phyloP scores from a whole-genome alignment of 2,113 vertebrate species.

The Scolopax mira region DNA sequence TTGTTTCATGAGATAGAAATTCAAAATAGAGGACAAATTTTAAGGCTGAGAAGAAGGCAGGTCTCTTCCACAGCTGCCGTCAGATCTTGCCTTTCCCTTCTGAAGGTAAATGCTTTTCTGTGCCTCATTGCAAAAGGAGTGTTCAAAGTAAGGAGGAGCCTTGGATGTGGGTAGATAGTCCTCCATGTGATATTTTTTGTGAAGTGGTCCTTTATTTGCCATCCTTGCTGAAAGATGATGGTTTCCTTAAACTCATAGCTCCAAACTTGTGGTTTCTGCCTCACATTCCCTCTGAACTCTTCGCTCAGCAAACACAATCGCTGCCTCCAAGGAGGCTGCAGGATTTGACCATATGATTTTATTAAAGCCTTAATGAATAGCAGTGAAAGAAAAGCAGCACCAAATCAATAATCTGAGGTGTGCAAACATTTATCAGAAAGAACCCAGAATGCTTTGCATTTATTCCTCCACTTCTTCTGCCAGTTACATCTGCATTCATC shows the following conservation, averaged over 20 bases:
- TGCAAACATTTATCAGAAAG: background rate
- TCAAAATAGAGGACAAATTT: background rate
- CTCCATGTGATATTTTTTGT: background rate
- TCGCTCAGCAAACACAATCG: background rate
- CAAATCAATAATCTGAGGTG: background rate
- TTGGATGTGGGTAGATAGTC: background rate
- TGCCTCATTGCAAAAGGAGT: background rate
- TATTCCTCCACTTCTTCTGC: background rate
- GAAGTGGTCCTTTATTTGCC: background rate
- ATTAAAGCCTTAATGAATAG: background rate
- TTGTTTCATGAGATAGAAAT: background rate
- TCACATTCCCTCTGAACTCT: background rate
- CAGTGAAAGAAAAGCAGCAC: constrained; percentile 8
- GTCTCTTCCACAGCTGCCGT: background rate
- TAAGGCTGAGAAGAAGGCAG: background rate
- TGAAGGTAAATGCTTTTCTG: background rate
- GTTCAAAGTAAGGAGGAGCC: background rate
- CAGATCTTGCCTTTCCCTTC: background rate
- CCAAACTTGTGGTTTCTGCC: background rate
- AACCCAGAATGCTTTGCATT: background rate
- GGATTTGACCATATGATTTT: background rate
- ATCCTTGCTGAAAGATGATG: background rate
- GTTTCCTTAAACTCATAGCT: background rate
- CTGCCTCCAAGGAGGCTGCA: background rate
- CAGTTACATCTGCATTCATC: constrained; percentile 16